These are phyloP conservation scores for Tapera naevia DNA, from an alignment of 2,797 vertebrate species.

Conservation along the genomic window DNA sequence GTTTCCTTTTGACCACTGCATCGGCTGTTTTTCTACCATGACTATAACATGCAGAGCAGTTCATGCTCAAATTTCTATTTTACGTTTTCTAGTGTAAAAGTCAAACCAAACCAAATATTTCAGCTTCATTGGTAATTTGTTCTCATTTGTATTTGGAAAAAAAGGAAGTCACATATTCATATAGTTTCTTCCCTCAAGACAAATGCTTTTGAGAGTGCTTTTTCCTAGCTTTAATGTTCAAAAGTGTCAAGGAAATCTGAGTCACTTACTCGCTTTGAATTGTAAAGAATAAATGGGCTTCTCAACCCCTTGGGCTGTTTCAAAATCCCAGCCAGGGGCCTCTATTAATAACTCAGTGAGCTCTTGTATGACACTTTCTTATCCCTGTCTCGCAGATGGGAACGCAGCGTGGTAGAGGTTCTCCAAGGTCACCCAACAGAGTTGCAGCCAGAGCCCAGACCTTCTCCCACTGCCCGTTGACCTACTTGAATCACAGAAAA, in stretches of 20 bases:
- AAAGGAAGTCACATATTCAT: not conserved
- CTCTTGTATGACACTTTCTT: not conserved
- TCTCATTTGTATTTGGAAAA: not conserved
- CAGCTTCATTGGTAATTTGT: not conserved
- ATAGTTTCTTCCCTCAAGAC: not conserved
- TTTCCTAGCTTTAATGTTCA: not conserved
- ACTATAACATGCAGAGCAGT: not conserved
- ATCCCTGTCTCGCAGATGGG: not conserved
- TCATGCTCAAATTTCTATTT: not conserved
- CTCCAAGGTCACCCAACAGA: not conserved
- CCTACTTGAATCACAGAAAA: not conserved
- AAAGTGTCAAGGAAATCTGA: conserved; percentile 28
- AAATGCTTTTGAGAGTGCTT: not conserved
- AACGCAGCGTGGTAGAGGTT: not conserved
- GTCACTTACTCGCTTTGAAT: conserved; percentile 18
- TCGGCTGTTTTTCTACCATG: not conserved
- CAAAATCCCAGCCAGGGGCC: not conserved
- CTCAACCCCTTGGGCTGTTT: conserved; percentile 23
- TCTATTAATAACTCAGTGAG: not conserved
- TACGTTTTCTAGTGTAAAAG: not conserved
- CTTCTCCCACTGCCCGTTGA: not conserved
- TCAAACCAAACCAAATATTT: conserved; percentile 17
- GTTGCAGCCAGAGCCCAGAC: not conserved
- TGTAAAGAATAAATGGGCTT: conserved; percentile 30
- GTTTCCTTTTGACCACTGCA: not conserved